Conservation (phyloP, 30 jellyfish, hydroid and myxozoan species). For the Cassiopea xamachana region DNA sequence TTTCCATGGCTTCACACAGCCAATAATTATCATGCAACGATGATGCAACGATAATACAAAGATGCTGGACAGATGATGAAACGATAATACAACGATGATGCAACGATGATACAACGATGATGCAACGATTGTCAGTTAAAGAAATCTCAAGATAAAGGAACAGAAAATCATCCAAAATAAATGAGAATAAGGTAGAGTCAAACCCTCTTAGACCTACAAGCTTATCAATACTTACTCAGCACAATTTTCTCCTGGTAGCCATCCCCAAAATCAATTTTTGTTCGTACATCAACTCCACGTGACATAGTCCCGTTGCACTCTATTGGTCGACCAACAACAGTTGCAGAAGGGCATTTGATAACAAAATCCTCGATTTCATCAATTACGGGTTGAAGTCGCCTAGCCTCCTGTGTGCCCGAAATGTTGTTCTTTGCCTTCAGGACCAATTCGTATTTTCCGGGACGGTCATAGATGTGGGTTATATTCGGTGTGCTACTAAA, state of each 20-base stretch:
- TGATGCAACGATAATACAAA: too few relatives aligned
- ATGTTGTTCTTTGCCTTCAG: constrained; percentile 80
- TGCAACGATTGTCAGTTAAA: too few relatives aligned
- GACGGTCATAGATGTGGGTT: constrained; percentile 78
- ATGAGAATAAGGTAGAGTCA: neutral
- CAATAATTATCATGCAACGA: too few relatives aligned
- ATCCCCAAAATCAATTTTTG: constrained; percentile 86
- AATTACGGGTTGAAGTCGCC: constrained; percentile 50
- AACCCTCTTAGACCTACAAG: neutral
- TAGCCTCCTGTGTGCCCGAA: constrained; percentile 70
- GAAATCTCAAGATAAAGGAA: too few relatives aligned
- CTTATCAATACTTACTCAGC: constrained; percentile 53
- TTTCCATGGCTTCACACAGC: too few relatives aligned
- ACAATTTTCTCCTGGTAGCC: constrained; percentile 70
- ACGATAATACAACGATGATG: too few relatives aligned
- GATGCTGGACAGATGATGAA: too few relatives aligned
- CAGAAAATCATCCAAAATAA: too few relatives aligned
- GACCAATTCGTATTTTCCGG: constrained; percentile 75
- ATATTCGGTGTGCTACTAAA: constrained; percentile 46
- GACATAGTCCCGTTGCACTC: constrained; percentile 86
- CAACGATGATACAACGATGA: too few relatives aligned
- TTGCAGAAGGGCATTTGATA: constrained; percentile 76
- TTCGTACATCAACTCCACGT: constrained; percentile 78
- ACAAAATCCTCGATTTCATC: constrained; percentile 56
- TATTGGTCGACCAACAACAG: constrained; percentile 74